Conservation (phyloP, 2,888 invertebrate species). For the Pollenia amentaria region DNA sequence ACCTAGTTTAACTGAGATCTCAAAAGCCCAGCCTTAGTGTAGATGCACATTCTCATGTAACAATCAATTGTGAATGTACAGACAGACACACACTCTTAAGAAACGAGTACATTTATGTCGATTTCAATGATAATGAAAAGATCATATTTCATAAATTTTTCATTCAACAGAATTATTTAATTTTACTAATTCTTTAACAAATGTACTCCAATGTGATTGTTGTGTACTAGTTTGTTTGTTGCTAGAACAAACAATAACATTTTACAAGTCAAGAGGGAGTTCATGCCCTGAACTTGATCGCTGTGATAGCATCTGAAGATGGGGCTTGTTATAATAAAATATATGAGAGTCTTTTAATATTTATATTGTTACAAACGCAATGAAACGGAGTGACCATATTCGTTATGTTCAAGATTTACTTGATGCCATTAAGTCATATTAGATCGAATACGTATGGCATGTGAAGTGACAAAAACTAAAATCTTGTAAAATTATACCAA, state of each 20-base stretch:
- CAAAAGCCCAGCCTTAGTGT: too few relatives aligned
- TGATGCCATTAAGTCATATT: too few relatives aligned
- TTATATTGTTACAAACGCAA: too few relatives aligned
- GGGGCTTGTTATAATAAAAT: background rate
- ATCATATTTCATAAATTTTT: constrained; percentile 55
- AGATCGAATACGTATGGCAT: too few relatives aligned
- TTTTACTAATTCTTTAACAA: constrained; percentile 48
- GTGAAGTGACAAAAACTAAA: too few relatives aligned
- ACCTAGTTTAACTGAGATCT: too few relatives aligned
- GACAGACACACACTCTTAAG: background rate
- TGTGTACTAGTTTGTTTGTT: background rate
- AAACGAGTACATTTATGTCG: constrained; percentile 30
- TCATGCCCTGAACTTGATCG: constrained; percentile 62
- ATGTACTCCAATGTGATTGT: constrained; percentile 13
- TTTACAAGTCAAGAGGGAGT: constrained; percentile 43
- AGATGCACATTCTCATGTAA: background rate
- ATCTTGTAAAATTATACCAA: too few relatives aligned
- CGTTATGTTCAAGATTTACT: too few relatives aligned
- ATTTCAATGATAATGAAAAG: constrained; percentile 50
- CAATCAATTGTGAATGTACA: background rate
- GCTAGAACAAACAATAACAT: constrained; percentile 21
- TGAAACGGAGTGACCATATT: too few relatives aligned
- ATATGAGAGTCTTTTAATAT: too few relatives aligned
- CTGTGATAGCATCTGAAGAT: constrained; percentile 3
- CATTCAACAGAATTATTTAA: constrained; percentile 27